Evolutionary conservation across 2,113 vertebrate species (phyloP).

Genomic region (Ptychochromis oligacanthus): DNA sequence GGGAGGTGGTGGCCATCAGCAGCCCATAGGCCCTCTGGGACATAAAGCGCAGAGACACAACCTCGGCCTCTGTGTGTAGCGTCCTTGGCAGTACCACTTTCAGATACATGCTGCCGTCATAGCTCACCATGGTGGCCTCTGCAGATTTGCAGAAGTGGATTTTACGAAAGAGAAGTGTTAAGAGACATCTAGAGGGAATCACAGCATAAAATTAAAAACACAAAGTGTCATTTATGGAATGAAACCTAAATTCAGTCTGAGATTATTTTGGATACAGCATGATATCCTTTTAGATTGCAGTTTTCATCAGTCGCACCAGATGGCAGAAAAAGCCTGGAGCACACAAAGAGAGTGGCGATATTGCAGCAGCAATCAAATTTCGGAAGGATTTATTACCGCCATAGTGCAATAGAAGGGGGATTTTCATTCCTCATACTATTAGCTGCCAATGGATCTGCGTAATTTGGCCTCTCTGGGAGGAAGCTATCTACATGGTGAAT

Average conservation of each 20-base stretch:
- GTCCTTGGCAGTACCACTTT: slow-evolving; percentile 89
- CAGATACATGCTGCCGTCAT: slow-evolving; percentile 95
- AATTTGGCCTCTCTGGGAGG: slow-evolving; percentile 64
- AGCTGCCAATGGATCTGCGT: slow-evolving; percentile 63
- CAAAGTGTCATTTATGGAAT: slow-evolving; percentile 13
- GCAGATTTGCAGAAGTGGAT: slow-evolving; percentile 12
- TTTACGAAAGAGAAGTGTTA: slow-evolving; percentile 1
- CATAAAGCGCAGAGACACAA: slow-evolving; percentile 93
- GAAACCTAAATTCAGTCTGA: slow-evolving; percentile 10
- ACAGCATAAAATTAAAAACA: slow-evolving; percentile 14
- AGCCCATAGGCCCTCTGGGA: slow-evolving; percentile 94
- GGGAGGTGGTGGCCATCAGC: slow-evolving; percentile 94
- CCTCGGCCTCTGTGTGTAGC: slow-evolving; percentile 93
- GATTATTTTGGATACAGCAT: slow-evolving; percentile 36
- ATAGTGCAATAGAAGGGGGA: slow-evolving; percentile 47
- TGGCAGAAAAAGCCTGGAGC: slow-evolving; percentile 77
- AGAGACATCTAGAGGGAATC: slow-evolving; percentile 13
- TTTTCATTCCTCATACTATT: slow-evolving; percentile 67
- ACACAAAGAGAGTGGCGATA: background rate
- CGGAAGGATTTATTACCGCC: slow-evolving; percentile 60
- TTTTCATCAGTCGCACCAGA: slow-evolving; percentile 73
- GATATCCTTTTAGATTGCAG: slow-evolving; percentile 67
- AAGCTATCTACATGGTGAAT: slow-evolving; percentile 66
- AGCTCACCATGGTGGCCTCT: slow-evolving; percentile 94
- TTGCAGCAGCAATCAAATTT: slow-evolving; percentile 59